Conservation (phyloP, 2,113 vertebrate genomes). For the Galemys pyrenaicus region DNA sequence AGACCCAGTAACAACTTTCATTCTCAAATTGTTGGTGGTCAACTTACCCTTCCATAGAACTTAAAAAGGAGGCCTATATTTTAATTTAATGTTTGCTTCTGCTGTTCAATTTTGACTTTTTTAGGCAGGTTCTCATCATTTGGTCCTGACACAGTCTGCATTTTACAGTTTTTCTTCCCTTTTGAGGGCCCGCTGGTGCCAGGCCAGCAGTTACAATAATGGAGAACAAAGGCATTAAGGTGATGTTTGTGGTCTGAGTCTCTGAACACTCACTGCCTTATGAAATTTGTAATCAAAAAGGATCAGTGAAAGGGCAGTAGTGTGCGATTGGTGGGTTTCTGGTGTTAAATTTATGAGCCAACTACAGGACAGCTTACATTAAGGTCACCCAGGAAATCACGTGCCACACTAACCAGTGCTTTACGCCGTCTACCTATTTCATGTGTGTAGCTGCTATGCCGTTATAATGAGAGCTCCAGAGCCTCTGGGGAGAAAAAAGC, state of each 20-base stretch:
- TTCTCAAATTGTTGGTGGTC: conserved; percentile 28
- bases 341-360: conserved; percentile 56
- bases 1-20: conserved; percentile 19
- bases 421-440: conserved; percentile 10
- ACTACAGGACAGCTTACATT: neutral
- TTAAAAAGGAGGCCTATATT: conserved; percentile 12
- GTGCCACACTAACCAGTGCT: conserved; percentile 12
- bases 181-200: neutral
- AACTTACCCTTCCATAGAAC: neutral
- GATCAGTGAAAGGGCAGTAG: conserved; percentile 23
- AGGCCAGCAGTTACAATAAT: conserved; percentile 24
- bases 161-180: neutral
- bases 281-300: conserved; percentile 44
- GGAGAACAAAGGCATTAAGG: conserved; percentile 44
- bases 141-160: neutral
- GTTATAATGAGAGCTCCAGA: conserved; percentile 23
- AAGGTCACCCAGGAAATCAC: conserved; percentile 38
- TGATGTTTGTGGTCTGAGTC: neutral
- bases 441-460: neutral
- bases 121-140: conserved; percentile 20
- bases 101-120: neutral
- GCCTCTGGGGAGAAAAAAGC: neutral
- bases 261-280: conserved; percentile 13
- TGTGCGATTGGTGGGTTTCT: conserved; percentile 50
- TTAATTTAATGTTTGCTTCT: neutral